phyloP scores from a whole-genome alignment of 1,140 invertebrate species.

The Mactra quadrangularis region DNA sequence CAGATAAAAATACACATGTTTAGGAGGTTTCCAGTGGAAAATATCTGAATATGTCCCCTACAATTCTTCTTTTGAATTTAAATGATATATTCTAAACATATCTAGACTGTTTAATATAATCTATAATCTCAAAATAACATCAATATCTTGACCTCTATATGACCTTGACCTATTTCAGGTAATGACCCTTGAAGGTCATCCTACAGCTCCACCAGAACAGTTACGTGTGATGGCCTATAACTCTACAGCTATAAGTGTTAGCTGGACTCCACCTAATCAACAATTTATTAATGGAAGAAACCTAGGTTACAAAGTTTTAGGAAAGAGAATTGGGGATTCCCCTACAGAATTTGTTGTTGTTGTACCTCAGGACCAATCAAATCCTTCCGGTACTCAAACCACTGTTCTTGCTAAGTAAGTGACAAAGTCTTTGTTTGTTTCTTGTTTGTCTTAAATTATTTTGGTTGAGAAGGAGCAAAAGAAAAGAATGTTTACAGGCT shows the following conservation, averaged over 20 bases:
- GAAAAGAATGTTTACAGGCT: no score
- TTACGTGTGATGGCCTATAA: slow-evolving; percentile 92
- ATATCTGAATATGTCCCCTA: no score
- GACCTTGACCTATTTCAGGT: slow-evolving; percentile 16
- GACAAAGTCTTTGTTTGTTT: no score
- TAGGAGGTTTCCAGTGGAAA: no score
- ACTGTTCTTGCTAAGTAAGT: slow-evolving; percentile 23
- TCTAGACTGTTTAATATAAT: no score
- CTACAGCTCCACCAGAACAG: slow-evolving; percentile 94
- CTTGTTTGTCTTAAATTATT: no score
- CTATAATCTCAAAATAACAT: no score
- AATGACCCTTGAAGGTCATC: slow-evolving; percentile 81
- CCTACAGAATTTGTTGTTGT: slow-evolving; percentile 53
- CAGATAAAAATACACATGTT: no score
- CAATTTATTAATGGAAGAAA: slow-evolving; percentile 99
- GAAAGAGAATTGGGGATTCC: slow-evolving; percentile 32
- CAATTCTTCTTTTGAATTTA: no score
- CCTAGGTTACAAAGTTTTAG: slow-evolving; percentile 94
- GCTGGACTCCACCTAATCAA: slow-evolving; percentile 90
- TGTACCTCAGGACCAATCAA: slow-evolving; percentile 71
- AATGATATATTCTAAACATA: no score
- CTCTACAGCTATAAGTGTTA: slow-evolving; percentile 88
- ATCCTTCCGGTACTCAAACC: slow-evolving; percentile 66
- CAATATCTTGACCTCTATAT: no score
- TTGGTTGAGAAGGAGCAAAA: not conserved